Evolutionary conservation across 2,888 invertebrate species (phyloP).

Genomic region (Platynereis dumerilii): DNA sequence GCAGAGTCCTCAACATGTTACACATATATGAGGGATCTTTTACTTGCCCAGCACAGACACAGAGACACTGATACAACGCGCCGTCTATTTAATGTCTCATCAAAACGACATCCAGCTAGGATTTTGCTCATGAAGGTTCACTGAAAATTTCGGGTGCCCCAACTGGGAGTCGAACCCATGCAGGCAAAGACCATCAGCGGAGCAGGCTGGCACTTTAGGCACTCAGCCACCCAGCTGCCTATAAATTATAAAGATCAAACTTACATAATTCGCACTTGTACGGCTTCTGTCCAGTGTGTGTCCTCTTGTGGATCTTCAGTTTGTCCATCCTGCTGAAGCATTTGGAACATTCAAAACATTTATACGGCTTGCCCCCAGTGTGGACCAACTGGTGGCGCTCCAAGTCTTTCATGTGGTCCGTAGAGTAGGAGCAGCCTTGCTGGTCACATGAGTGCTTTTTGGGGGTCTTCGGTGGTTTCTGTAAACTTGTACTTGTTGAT

Average conservation of each 20-base stretch:
- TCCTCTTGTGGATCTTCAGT: slow-evolving; percentile 74
- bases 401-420: slow-evolving; percentile 27
- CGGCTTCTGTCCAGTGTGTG: slow-evolving; percentile 95
- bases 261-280: slow-evolving; percentile 82
- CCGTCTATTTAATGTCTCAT: too few relatives aligned
- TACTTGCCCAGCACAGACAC: too few relatives aligned
- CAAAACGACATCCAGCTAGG: too few relatives aligned
- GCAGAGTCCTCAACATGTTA: too few relatives aligned
- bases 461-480: not conserved
- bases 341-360: slow-evolving; percentile 92
- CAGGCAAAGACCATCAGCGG: too few relatives aligned
- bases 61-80: too few relatives aligned
- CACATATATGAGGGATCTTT: too few relatives aligned
- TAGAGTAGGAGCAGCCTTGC: slow-evolving; percentile 16
- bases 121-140: too few relatives aligned
- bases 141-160: too few relatives aligned
- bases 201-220: too few relatives aligned
- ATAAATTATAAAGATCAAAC: slow-evolving; percentile 29
- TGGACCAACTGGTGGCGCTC: slow-evolving; percentile 64
- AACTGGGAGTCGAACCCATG: too few relatives aligned
- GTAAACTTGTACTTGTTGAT: not conserved
- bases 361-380: slow-evolving; percentile 65
- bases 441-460: slow-evolving; percentile 24
- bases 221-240: too few relatives aligned
- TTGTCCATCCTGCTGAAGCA: slow-evolving; percentile 94